phyloP scores from a whole-genome alignment of 1,140 invertebrate species.

The Aleiodes sp. region DNA sequence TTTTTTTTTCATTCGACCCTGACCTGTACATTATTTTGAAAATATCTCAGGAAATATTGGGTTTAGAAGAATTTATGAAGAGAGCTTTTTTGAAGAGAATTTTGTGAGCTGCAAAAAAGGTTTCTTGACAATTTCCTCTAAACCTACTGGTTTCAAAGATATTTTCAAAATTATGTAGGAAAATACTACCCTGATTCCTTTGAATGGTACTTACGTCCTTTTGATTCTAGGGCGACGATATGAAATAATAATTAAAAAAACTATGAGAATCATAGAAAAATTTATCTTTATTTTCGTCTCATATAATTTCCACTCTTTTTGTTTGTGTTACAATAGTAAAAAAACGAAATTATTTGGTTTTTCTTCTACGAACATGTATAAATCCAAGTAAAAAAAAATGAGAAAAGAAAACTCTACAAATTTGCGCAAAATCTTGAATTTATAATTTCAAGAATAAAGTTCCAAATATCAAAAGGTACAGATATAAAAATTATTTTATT shows the following conservation, averaged over 20 bases:
- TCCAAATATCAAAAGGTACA: slow-evolving; percentile 9
- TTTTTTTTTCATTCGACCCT: too few relatives aligned
- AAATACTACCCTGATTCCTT: too few relatives aligned
- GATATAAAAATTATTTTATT: neutral
- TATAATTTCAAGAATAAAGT: neutral
- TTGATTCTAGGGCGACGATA: too few relatives aligned
- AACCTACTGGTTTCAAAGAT: too few relatives aligned
- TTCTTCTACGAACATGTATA: neutral
- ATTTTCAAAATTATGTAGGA: too few relatives aligned
- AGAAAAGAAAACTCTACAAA: neutral
- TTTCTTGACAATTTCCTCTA: too few relatives aligned
- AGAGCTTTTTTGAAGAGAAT: too few relatives aligned
- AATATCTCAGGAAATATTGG: too few relatives aligned
- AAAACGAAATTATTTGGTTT: neutral
- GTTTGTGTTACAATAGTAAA: slow-evolving; percentile 26
- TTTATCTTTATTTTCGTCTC: slow-evolving; percentile 23
- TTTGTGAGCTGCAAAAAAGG: too few relatives aligned
- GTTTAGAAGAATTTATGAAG: too few relatives aligned
- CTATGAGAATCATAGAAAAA: slow-evolving; percentile 21
- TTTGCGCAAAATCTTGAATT: neutral
- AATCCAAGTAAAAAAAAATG: neutral
- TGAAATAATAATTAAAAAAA: neutral
- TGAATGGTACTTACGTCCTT: too few relatives aligned
- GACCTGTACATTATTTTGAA: too few relatives aligned
- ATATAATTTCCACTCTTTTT: slow-evolving; percentile 14